Evolutionary conservation across 2,113 vertebrate species (phyloP), one percentile per base, ranked within the genome.

Genomic region (Nesoenas mayeri): DNA sequence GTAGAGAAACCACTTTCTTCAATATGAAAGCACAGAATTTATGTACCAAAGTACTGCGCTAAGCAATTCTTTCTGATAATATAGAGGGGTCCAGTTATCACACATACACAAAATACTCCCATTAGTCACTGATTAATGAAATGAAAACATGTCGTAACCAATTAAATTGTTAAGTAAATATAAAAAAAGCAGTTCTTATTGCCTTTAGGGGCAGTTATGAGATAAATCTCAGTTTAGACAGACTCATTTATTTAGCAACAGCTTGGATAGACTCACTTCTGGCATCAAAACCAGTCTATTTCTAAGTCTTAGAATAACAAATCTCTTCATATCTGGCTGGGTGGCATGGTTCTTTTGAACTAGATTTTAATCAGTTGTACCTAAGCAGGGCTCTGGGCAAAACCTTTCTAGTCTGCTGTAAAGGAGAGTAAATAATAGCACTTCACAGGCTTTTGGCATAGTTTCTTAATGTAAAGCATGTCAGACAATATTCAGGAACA

Each of bases 321-420:
- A 88, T 74, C 44, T 79, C 77, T 94, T 96, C 47, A 65, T 93
- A 91, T 95, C 82, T 94, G 93, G 25, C 83, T 94, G 96, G 91
- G 93, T 96, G 96, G 93, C 58, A 57, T 81, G 73, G 77, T 84
- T 96, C 86, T 95, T 88, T 90, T 92, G 90, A 95, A 71, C 25
- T 67, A 61, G 69, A 56, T 96, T 93, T 94, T 92, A 93, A 84
- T 90, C 93, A 72, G 72, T 64, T 80, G 34, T 51, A 85, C 64
- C 28, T 80, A 71, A 90, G 82, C 75, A 88, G 61, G 69, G 85
- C 90, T 94, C 48, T 94, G 60, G 88, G 92, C 79, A 91, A 90
- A 93, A 53, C 18, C 88, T 88, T 92, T 95, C 50, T 93, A 70
- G 65, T 94, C 57, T 88, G 21, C 65, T 94, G 56, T 69, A 62